These are phyloP conservation scores for Eupithecia inturbata DNA, from an alignment of 2,888 invertebrate species.

Conservation along the genomic window DNA sequence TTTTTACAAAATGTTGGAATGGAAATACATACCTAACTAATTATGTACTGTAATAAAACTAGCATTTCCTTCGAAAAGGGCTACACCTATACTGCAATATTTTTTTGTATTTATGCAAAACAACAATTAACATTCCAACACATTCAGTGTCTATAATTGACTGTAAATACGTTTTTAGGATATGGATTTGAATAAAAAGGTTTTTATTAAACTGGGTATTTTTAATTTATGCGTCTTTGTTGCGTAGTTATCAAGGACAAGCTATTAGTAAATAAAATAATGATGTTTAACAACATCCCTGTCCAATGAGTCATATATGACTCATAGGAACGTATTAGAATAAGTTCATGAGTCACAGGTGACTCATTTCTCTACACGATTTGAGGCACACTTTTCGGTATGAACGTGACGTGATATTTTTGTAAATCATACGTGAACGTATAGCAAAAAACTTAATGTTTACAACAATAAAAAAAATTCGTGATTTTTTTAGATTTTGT, in stretches of 20 bases:
- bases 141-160: conserved; percentile 62
- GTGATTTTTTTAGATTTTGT: too few relatives aligned
- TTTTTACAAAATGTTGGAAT: conserved; percentile 4
- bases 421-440: too few relatives aligned
- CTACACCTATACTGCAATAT: neutral
- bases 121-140: conserved; percentile 44
- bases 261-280: too few relatives aligned
- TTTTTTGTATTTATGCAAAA: conserved; percentile 7
- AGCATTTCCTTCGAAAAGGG: neutral
- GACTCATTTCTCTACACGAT: too few relatives aligned
- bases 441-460: too few relatives aligned
- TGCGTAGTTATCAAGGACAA: neutral
- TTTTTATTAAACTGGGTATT: conserved; percentile 56
- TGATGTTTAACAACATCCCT: too few relatives aligned
- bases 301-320: too few relatives aligned
- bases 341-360: too few relatives aligned
- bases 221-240: neutral
- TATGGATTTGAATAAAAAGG: conserved; percentile 80
- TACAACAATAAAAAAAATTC: too few relatives aligned
- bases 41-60: neutral
- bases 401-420: too few relatives aligned
- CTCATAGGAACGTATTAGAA: too few relatives aligned
- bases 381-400: too few relatives aligned
- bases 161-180: conserved; percentile 76
- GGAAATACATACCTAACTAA: neutral